Evolutionary conservation across 2,113 vertebrate genomes (phyloP), one percentile per base, ranked within the genome.

Genomic region (Bos indicus): DNA sequence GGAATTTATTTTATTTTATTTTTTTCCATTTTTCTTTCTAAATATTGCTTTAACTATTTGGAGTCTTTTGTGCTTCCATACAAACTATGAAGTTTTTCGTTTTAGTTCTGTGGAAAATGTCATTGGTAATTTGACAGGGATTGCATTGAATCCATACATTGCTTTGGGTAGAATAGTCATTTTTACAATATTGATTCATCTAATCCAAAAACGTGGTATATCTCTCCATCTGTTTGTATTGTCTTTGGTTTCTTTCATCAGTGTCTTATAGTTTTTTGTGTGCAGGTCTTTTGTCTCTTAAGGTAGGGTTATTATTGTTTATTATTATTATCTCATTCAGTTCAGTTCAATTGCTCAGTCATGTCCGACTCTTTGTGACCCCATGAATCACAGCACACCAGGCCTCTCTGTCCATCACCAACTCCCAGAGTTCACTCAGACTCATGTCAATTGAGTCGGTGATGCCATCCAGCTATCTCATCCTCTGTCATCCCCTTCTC

Each of bases 391-490:
- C 25, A 59, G 11, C 57, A 59, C 5, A 2, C 25, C 57, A 28
- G 57, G 25, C 10, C 25, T 59, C 25, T 11, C 57, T 59, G 57
- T 12, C 25, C 25, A 59, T 59, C 57, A 59, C 2, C 25, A 59
- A 59, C 25, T 59, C 10, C 25, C 57, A 26, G 0, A 59, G 2
- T 9, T 2, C 57, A 59, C 25, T 59, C 57, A 59, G 12, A 28
- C 57, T 26, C 57, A 28, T 4, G 4, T 28, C 25, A 11, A 25
- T 26, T 2, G 0, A 59, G 25, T 28, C 2, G 0, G 57, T 59
- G 4, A 59, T 59, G 11, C 25, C 57, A 59, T 59, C 57, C 57
- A 59, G 57, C 57, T 25, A 59, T 13, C 11, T 28, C 25, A 59
- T 59, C 25, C 11, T 59, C 57, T 59, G 10, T 26, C 4, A 0